Base-by-base conservation (phyloP, 2,797 vertebrate genomes). In the Falco rusticolus region DNA sequence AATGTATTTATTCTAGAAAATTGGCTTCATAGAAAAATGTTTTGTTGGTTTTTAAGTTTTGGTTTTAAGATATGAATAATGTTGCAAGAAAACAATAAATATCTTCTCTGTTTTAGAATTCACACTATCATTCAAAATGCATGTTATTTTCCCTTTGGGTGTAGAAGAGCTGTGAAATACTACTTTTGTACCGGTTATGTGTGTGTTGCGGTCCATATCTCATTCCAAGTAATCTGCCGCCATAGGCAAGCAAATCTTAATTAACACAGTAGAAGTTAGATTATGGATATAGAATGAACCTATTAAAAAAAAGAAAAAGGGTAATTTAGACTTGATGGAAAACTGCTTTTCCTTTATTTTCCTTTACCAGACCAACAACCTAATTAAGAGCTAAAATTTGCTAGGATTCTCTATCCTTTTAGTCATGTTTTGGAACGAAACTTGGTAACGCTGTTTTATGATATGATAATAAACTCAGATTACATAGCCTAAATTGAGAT, bases 311-410 rank as follows among this genome's bases (percentile, higher is more conserved):
- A 56, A 68, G 64, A 69, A 10, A 18, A 69, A 50, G 56, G 41
- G 22, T 34, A 53, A 90, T 87, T 94, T 43, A 80, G 64, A 28
- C 20, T 69, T 87, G 41, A 75, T 76, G 60, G 48, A 89, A 88
- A 87, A 37, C 77, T 86, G 29, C 47, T 84, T 64, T 34, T 72
- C 21, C n/a, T 80, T 80, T 89, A 63, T 87, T 92, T 94, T 85
- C n/a, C 34, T 86, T 85, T 61, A 93, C 39, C 59, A 96, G 69
- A 65, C 25, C 28, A 93, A 68, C 66, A 72, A 54, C 47, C 77
- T 94, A 90, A 96, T 95, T 91, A 94, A 94, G 59, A 84, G 47
- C 28, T 90, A 59, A 78, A 89, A 87, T 90, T 84, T 90, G 39
- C 53, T 79, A 63, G 33, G n/a, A 72, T 91, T 93, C 72, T 82